Percentiles rank a stretch among this genome's conserved stretches.
Evolutionary conservation across 2,888 invertebrate genomes (phyloP).

Genomic region (Phasia obesa): DNA sequence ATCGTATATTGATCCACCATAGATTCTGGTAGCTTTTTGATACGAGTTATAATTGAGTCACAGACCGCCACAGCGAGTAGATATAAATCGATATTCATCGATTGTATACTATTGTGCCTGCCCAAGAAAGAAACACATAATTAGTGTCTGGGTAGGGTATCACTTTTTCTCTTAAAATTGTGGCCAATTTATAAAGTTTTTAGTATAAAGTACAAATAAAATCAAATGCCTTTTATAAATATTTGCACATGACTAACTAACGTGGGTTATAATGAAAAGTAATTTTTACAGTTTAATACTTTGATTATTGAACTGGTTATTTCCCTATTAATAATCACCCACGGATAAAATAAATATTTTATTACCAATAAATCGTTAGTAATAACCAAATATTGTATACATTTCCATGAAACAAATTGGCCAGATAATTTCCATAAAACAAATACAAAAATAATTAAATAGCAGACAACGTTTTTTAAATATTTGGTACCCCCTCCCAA

Average conservation of each 20-base stretch:
- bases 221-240: slow-evolving; percentile 33
- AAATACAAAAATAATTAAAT: neutral
- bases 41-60: too few species aligned
- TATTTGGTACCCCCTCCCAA: neutral
- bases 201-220: too few species aligned
- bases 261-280: slow-evolving; percentile 17
- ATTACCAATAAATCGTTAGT: slow-evolving; percentile 50
- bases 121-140: too few species aligned
- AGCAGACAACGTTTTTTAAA: neutral
- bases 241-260: slow-evolving; percentile 40
- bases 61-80: too few species aligned
- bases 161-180: too few species aligned
- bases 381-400: slow-evolving; percentile 17
- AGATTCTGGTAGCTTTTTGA: too few species aligned
- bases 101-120: too few species aligned
- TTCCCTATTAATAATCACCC: slow-evolving; percentile 65
- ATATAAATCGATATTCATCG: too few species aligned
- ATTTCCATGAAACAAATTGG: slow-evolving; percentile 38
- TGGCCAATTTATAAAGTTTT: too few species aligned
- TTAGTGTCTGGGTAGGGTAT: too few species aligned
- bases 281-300: slow-evolving; percentile 9
- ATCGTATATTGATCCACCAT: too few species aligned
- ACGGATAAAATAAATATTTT: slow-evolving; percentile 44
- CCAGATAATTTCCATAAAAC: slow-evolving; percentile 48
- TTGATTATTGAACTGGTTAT: slow-evolving; percentile 42